These are phyloP conservation scores for Leptothorax acervorum DNA, from an alignment of 2,888 invertebrate genomes.

Conservation along the genomic window DNA sequence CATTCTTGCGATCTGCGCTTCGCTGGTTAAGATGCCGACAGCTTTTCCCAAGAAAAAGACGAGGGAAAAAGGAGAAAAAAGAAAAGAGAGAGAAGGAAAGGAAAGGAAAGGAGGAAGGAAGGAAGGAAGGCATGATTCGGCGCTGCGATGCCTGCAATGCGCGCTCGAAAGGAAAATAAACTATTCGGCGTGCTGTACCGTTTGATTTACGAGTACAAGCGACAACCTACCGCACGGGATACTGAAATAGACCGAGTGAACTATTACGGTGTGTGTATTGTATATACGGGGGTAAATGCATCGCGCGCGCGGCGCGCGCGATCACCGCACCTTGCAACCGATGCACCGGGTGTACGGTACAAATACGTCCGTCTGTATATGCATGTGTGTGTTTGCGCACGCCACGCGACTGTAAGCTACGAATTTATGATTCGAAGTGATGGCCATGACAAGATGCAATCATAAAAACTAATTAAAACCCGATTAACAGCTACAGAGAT, in stretches of 20 bases:
- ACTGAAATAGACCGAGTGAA: slow-evolving; percentile 80
- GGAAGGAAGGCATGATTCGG: slow-evolving; percentile 68
- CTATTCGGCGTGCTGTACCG: slow-evolving; percentile 69
- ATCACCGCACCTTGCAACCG: slow-evolving; percentile 56
- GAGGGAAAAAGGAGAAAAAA: slow-evolving; percentile 42
- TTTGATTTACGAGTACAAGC: slow-evolving; percentile 82
- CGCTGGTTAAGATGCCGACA: neutral
- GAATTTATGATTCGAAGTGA: neutral
- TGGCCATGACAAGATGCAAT: neutral
- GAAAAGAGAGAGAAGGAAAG: slow-evolving; percentile 19
- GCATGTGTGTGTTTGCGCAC: neutral
- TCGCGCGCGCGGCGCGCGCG: slow-evolving; percentile 43
- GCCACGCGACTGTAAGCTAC: neutral
- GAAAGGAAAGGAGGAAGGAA: slow-evolving; percentile 11
- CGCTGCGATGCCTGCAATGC: slow-evolving; percentile 64
- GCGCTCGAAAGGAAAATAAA: slow-evolving; percentile 77
- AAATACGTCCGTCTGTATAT: neutral
- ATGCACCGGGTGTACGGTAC: slow-evolving; percentile 19
- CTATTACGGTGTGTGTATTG: slow-evolving; percentile 64
- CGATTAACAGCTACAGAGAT: neutral
- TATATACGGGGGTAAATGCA: slow-evolving; percentile 64
- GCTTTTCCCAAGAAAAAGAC: neutral
- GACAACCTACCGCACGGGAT: slow-evolving; percentile 83
- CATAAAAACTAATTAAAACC: neutral
- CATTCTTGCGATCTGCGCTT: slow-evolving; percentile 4